Evolutionary conservation across 2,797 vertebrate species (phyloP).

Genomic region (Alcedo quadribrachys): DNA sequence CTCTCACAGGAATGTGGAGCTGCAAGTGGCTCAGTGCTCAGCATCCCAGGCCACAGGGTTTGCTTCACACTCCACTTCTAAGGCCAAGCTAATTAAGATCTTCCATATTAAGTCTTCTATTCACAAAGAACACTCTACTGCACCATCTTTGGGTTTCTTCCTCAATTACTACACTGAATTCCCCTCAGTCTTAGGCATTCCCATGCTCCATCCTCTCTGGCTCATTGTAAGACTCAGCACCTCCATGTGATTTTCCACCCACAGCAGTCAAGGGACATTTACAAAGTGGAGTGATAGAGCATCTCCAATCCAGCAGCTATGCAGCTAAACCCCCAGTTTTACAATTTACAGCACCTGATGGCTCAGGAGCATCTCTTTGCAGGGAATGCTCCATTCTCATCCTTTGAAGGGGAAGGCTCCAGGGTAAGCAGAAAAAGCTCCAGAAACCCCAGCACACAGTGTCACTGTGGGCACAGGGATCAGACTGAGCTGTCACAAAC

Average conservation of each 20-base stretch:
- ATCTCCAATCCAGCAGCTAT: not conserved
- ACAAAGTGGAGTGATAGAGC: not conserved
- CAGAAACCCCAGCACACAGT: fast-evolving
- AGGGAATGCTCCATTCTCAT: not conserved
- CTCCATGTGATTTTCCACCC: not conserved
- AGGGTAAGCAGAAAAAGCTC: not conserved
- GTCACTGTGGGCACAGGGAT: fast-evolving
- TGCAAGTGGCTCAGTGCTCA: not conserved
- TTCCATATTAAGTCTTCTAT: not conserved
- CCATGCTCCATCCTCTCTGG: not conserved
- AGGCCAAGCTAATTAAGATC: not conserved
- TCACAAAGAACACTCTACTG: not conserved
- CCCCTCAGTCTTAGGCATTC: not conserved
- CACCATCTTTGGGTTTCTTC: not conserved
- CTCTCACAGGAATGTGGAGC: not conserved
- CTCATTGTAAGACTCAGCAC: not conserved
- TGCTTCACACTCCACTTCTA: not conserved
- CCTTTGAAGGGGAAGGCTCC: not conserved
- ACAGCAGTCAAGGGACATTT: not conserved
- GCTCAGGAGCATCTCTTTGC: not conserved
- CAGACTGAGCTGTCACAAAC: not conserved
- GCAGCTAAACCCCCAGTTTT: not conserved
- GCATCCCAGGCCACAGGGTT: not conserved
- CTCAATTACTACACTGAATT: not conserved
- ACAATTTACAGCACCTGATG: not conserved